A percentile compares a stretch with the other conserved stretches of the same genome.
phyloP scores from a whole-genome alignment of 2,797 vertebrate genomes.

The Tolypeutes matacus region DNA sequence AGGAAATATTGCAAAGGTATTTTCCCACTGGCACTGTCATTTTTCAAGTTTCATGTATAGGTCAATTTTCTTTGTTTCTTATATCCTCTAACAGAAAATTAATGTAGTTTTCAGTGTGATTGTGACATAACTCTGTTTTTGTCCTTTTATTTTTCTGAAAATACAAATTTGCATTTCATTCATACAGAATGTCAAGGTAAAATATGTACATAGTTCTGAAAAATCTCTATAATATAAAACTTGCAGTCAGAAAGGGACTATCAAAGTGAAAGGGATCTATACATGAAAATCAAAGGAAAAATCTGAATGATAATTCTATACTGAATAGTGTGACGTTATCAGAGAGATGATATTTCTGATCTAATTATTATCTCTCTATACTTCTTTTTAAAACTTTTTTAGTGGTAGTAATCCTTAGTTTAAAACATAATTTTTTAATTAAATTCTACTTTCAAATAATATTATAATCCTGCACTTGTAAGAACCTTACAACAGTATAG shows the following conservation, averaged over 20 bases:
- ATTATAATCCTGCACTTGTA: not conserved
- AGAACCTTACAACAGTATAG: not conserved
- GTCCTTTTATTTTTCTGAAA: not conserved
- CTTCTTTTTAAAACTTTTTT: not conserved
- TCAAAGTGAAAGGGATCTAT: not conserved
- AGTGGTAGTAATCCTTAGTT: not conserved
- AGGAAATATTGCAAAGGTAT: not conserved
- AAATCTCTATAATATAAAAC: slow-evolving; percentile 22
- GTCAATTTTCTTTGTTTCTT: not conserved
- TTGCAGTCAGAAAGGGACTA: not conserved
- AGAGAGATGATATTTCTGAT: not conserved
- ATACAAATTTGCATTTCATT: slow-evolving; percentile 3
- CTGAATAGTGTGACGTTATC: not conserved
- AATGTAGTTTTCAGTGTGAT: not conserved
- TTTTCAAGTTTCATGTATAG: slow-evolving; percentile 28
- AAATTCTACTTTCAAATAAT: not conserved
- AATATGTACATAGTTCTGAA: not conserved
- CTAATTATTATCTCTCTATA: not conserved
- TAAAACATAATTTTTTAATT: slow-evolving; percentile 1
- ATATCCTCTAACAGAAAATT: not conserved
- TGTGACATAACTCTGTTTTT: not conserved
- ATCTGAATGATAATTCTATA: not conserved
- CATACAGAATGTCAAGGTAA: slow-evolving; percentile 14
- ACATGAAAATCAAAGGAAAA: slow-evolving; percentile 27
- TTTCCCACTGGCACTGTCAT: not conserved